A percentile compares a stretch with the other conserved stretches of the same genome.
Evolutionary conservation across 2,797 vertebrate species (phyloP).

Genomic region (Balearica regulorum): DNA sequence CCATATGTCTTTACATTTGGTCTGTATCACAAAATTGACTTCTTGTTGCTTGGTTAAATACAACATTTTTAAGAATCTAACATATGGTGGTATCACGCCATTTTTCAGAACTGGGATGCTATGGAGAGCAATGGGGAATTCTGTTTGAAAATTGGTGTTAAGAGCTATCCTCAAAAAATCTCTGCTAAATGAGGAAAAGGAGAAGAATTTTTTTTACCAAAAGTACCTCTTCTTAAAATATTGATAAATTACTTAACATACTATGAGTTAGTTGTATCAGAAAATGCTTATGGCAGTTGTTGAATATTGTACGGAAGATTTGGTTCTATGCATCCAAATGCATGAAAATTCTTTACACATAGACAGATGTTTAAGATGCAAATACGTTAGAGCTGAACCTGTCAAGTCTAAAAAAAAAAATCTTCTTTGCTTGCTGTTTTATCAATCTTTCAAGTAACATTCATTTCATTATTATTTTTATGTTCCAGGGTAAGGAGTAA

Average conservation of each 20-base stretch:
- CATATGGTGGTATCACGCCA: slow-evolving; percentile 10
- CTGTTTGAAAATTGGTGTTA: slow-evolving; percentile 24
- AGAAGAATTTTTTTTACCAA: background rate
- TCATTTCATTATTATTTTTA: slow-evolving; percentile 41
- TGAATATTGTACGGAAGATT: background rate
- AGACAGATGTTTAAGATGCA: slow-evolving; percentile 45
- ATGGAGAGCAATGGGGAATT: slow-evolving; percentile 24
- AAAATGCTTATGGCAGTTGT: background rate
- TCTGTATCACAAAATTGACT: slow-evolving; percentile 47
- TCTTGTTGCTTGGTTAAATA: slow-evolving; percentile 50
- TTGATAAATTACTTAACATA: background rate
- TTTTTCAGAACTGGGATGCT: background rate
- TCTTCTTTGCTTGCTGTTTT: slow-evolving; percentile 8
- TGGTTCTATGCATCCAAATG: background rate
- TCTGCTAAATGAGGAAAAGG: background rate
- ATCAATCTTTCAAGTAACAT: slow-evolving; percentile 22
- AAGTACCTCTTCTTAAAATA: background rate
- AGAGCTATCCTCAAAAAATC: slow-evolving; percentile 5
- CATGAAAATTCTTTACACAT: slow-evolving; percentile 24
- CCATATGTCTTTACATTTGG: slow-evolving; percentile 66
- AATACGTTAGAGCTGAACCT: slow-evolving; percentile 37
- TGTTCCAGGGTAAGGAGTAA: slow-evolving; percentile 38
- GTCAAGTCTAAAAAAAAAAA: slow-evolving; percentile 11
- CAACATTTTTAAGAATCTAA: slow-evolving; percentile 29
- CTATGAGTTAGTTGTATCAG: background rate